Conservation (phyloP, 2,797 vertebrate genomes). For the Rhinogobio ventralis region DNA sequence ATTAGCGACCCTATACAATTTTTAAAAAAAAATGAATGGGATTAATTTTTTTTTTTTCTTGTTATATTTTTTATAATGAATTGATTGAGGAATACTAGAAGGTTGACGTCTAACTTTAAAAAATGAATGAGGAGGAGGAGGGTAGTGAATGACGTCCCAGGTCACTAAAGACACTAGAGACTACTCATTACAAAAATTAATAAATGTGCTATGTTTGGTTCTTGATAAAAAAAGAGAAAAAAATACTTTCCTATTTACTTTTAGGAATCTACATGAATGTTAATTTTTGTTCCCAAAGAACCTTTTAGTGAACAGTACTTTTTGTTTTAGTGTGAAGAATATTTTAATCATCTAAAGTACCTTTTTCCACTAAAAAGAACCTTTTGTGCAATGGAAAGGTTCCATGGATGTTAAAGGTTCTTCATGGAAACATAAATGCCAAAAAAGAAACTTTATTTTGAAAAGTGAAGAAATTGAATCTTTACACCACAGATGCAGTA, state of each 20-base stretch:
- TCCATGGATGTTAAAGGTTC: neutral
- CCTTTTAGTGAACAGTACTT: neutral
- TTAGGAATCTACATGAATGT: neutral
- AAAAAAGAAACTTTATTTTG: neutral
- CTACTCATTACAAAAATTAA: neutral
- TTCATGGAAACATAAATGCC: neutral
- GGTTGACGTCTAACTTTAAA: too few relatives aligned
- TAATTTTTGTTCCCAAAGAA: neutral
- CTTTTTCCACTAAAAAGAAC: neutral
- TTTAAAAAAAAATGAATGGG: too few relatives aligned
- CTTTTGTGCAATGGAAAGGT: neutral
- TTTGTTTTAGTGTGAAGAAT: too few relatives aligned
- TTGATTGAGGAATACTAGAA: too few relatives aligned
- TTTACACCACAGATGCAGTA: neutral
- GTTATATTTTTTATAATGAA: too few relatives aligned
- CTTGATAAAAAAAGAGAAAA: neutral
- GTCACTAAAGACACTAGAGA: too few relatives aligned
- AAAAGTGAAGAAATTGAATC: neutral
- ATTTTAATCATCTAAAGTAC: neutral
- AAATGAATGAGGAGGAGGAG: too few relatives aligned
- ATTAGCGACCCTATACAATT: too few relatives aligned
- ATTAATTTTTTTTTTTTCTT: too few relatives aligned
- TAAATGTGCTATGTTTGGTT: neutral
- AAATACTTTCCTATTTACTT: slow-evolving; percentile 1
- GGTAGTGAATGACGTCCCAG: too few relatives aligned